Conservation (phyloP, 2,113 vertebrate species). For the Tupaia chinensis region DNA sequence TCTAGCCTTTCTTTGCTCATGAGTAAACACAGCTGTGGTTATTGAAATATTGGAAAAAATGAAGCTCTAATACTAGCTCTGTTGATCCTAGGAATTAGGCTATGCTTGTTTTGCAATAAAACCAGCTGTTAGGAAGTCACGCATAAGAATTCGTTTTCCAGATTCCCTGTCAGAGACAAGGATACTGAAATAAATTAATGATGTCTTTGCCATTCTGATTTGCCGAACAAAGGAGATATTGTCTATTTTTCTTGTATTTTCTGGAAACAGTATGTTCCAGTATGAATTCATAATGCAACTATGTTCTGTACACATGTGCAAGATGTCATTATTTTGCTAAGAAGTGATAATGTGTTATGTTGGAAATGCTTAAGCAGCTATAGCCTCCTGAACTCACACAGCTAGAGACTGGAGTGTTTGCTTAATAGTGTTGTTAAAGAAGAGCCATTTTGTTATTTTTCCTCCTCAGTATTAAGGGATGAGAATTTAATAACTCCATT, state of each 20-base stretch:
- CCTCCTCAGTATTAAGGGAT: background rate
- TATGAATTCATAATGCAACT: background rate
- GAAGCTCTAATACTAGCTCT: conserved; percentile 9
- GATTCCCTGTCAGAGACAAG: background rate
- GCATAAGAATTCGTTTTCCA: conserved; percentile 24
- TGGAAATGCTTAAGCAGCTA: background rate
- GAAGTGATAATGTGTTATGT: background rate
- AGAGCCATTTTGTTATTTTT: background rate
- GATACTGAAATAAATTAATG: conserved; percentile 1
- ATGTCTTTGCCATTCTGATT: background rate
- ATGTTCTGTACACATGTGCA: background rate
- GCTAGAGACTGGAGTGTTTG: background rate
- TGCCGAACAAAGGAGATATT: background rate
- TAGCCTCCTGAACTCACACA: background rate
- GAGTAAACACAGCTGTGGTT: conserved; percentile 64
- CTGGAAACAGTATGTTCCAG: conserved; percentile 1
- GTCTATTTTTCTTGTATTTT: background rate
- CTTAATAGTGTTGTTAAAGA: background rate
- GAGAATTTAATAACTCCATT: background rate
- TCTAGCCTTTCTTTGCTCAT: background rate
- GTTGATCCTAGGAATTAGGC: conserved; percentile 61
- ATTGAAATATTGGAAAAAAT: conserved; percentile 40
- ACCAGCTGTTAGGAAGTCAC: conserved; percentile 44
- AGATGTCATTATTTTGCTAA: background rate
- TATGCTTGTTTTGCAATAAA: conserved; percentile 33